Percentiles rank a stretch among this genome's conserved stretches.
These are phyloP conservation scores for Anomalospiza imberbis DNA, from an alignment of 2,797 vertebrate species.

Conservation along the genomic window DNA sequence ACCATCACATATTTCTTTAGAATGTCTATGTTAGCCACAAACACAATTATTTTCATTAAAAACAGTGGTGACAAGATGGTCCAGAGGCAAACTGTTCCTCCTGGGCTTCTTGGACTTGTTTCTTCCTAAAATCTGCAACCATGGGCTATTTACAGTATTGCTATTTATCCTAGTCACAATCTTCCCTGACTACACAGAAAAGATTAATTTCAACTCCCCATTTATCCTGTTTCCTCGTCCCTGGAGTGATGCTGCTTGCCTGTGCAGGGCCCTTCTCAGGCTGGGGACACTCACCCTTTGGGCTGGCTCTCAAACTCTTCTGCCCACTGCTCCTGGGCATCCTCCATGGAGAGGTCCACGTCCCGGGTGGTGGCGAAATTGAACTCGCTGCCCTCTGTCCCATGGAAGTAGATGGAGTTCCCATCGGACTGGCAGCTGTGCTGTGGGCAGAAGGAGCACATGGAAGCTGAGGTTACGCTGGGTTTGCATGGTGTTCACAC, in stretches of 20 bases:
- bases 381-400: slow-evolving; percentile 85
- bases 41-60: neutral
- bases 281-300: slow-evolving; percentile 82
- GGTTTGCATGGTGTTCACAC: neutral
- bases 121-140: neutral
- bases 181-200: neutral
- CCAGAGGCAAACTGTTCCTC: neutral
- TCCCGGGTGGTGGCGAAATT: slow-evolving; percentile 92
- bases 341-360: slow-evolving; percentile 90
- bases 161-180: neutral
- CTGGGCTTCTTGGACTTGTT: neutral
- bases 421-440: slow-evolving; percentile 98
- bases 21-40: neutral
- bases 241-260: neutral
- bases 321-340: slow-evolving; percentile 92
- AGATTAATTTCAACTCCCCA: neutral
- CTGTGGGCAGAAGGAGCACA: slow-evolving; percentile 73
- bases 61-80: neutral
- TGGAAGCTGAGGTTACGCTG: neutral
- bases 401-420: slow-evolving; percentile 94
- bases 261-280: neutral
- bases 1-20: neutral
- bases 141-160: neutral
- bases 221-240: neutral
- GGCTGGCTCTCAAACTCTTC: slow-evolving; percentile 94